Evolutionary conservation across 2,113 vertebrate genomes (phyloP).

Genomic region (Philantomba maxwellii): DNA sequence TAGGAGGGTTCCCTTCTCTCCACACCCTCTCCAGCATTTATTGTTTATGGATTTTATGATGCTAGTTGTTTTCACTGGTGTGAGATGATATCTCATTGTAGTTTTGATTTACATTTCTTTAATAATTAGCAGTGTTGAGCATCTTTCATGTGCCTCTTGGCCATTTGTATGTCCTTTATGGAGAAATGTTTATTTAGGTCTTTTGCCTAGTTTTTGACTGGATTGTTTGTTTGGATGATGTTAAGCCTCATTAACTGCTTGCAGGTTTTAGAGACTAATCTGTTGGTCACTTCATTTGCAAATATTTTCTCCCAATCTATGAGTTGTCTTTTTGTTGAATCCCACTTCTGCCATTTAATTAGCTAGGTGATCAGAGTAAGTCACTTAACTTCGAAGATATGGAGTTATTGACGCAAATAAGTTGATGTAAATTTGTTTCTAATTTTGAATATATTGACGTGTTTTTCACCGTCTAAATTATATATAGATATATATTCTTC

Average conservation of each 20-base stretch:
- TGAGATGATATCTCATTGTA: neutral
- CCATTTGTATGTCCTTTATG: neutral
- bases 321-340: neutral
- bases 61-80: neutral
- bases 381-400: neutral
- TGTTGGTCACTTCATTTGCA: neutral
- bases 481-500: neutral
- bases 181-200: neutral
- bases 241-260: neutral
- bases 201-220: neutral
- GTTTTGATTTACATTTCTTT: neutral
- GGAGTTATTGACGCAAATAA: neutral
- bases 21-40: neutral
- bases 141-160: neutral
- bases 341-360: neutral
- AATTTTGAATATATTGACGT: neutral
- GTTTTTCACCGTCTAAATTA: neutral
- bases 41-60: neutral
- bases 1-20: neutral
- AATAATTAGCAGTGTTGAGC: neutral
- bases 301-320: neutral
- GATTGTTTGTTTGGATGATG: neutral
- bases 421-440: neutral
- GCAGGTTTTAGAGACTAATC: neutral
- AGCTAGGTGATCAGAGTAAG: neutral